Conservation (phyloP, 2,113 vertebrate genomes). For the Sinocyclocheilus rhinocerous region DNA sequence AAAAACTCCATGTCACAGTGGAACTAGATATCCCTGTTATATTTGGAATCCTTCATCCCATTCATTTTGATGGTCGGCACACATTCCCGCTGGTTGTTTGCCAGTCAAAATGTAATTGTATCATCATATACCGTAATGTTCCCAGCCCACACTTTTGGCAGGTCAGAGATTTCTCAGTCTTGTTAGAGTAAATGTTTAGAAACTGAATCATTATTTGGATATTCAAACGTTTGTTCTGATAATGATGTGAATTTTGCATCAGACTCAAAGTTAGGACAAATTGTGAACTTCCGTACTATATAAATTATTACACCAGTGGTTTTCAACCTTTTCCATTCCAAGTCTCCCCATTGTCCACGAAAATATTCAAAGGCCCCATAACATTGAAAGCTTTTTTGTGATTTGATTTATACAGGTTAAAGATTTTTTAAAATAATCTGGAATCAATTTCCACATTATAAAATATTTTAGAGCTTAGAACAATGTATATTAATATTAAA, state of each 20-base stretch:
- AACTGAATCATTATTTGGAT: not conserved
- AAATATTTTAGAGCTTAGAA: too few relatives aligned
- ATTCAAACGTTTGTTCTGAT: not conserved
- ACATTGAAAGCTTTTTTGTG: too few relatives aligned
- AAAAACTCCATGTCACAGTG: constrained; percentile 28
- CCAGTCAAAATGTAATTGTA: not conserved
- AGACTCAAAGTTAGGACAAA: too few relatives aligned
- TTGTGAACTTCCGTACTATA: not conserved
- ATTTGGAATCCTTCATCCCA: constrained; percentile 23
- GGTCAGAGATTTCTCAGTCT: not conserved
- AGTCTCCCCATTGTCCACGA: not conserved
- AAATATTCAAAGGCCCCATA: not conserved
- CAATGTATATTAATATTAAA: not conserved
- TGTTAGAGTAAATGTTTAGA: not conserved
- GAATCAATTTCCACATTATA: not conserved
- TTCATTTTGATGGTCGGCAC: not conserved
- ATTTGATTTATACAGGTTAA: too few relatives aligned
- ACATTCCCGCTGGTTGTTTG: not conserved
- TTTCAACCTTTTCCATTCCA: not conserved
- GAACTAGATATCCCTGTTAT: constrained; percentile 20
- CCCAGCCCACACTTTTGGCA: not conserved
- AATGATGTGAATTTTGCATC: not conserved
- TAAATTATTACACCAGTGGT: not conserved
- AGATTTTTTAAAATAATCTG: not conserved
- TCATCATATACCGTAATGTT: not conserved